phyloP scores from a whole-genome alignment of 2,113 vertebrate genomes.

The Anthoscopus minutus region DNA sequence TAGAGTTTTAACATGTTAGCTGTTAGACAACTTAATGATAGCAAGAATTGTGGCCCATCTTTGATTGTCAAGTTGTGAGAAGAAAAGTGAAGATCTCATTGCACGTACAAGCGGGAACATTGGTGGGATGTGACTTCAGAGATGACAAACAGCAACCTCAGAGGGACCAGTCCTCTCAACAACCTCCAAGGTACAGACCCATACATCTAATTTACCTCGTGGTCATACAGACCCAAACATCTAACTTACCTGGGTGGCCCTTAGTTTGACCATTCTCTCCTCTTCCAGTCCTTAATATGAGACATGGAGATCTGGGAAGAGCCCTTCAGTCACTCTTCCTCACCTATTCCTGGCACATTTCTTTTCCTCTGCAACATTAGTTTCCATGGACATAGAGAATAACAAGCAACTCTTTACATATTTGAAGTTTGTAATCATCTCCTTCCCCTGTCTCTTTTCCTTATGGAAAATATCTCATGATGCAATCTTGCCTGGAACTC shows the following conservation, averaged over 20 bases:
- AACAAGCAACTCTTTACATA: not conserved
- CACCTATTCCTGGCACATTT: not conserved
- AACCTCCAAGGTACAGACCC: not conserved
- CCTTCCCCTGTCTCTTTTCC: not conserved
- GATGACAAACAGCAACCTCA: not conserved
- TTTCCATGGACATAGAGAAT: not conserved
- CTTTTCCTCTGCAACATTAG: not conserved
- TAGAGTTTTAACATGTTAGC: not conserved
- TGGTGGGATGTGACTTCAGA: rapidly evolving
- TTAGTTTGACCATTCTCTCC: not conserved
- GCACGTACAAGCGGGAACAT: not conserved
- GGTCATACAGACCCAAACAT: not conserved
- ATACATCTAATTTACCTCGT: not conserved
- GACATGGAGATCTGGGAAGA: not conserved
- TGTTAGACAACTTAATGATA: conserved; percentile 16
- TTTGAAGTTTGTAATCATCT: not conserved
- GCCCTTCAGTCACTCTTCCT: not conserved
- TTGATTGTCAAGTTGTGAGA: not conserved
- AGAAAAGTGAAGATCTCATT: not conserved
- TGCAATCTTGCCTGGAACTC: not conserved
- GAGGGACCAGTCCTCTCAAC: not conserved
- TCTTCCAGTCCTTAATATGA: not conserved
- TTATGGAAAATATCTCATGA: not conserved
- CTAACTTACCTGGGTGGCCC: not conserved
- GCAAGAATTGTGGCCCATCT: not conserved